phyloP scores from a whole-genome alignment of 2,797 vertebrate genomes.

The Trachurus trachurus region DNA sequence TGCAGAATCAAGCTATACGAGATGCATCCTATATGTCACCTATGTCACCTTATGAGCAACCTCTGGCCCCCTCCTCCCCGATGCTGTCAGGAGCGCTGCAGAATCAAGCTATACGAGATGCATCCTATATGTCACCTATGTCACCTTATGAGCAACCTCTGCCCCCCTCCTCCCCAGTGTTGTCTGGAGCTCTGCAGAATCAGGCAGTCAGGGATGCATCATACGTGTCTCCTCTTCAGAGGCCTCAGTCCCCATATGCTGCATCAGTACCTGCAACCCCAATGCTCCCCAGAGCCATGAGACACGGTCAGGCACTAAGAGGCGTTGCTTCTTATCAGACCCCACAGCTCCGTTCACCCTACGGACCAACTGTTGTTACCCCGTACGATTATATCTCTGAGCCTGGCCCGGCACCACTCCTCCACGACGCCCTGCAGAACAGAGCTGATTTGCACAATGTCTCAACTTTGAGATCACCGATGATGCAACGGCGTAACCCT shows the following conservation, averaged over 20 bases:
- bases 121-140: constrained; percentile 61
- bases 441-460: constrained; percentile 75
- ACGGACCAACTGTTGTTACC: constrained; percentile 77
- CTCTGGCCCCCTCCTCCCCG: constrained; percentile 63
- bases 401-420: constrained; percentile 78
- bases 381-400: constrained; percentile 84
- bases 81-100: constrained; percentile 69
- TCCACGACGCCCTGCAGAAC: constrained; percentile 83
- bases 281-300: constrained; percentile 80
- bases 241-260: constrained; percentile 72
- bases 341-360: constrained; percentile 72
- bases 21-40: constrained; percentile 69
- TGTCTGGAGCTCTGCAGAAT: constrained; percentile 78
- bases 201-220: constrained; percentile 75
- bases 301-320: constrained; percentile 75
- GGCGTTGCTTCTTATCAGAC: constrained; percentile 74
- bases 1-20: constrained; percentile 69
- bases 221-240: constrained; percentile 68
- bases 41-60: constrained; percentile 45
- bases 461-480: constrained; percentile 72
- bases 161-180: constrained; percentile 64
- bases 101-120: constrained; percentile 65
- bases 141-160: constrained; percentile 66
- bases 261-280: constrained; percentile 77
- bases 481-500: constrained; percentile 69